Evolutionary conservation across 1,140 invertebrate genomes (phyloP).

Genomic region (Plectrocnemia conspersa): DNA sequence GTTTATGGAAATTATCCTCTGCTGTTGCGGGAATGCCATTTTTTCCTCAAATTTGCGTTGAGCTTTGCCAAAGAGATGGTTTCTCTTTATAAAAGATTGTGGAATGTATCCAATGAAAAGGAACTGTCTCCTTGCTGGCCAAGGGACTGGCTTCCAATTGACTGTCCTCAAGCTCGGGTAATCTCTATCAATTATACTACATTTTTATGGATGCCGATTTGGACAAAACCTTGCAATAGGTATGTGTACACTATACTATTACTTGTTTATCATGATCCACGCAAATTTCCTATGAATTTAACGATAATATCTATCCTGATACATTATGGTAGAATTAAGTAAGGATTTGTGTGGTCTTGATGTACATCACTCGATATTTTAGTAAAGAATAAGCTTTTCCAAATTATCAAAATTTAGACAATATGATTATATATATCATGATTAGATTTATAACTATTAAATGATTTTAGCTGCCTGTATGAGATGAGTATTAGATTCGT

Average conservation of each 20-base stretch:
- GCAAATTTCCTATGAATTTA: background rate
- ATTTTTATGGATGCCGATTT: conserved; percentile 63
- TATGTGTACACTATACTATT: conserved; percentile 38
- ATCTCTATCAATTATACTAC: conserved; percentile 69
- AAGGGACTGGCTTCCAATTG: conserved; percentile 61
- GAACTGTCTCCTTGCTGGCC: conserved; percentile 60
- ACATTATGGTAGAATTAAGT: background rate
- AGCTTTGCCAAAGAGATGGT: conserved; percentile 11
- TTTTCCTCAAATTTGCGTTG: conserved; percentile 12
- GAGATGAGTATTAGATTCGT: background rate
- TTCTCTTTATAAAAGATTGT: conserved; percentile 2
- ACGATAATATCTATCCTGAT: background rate
- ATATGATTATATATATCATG: no score
- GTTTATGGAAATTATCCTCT: conserved; percentile 15
- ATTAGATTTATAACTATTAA: no score
- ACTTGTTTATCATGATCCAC: background rate
- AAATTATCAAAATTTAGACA: background rate
- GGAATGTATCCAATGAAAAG: background rate
- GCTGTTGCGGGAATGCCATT: background rate
- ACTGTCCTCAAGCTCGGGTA: conserved; percentile 61
- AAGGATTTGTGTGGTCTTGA: background rate
- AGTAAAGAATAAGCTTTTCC: background rate
- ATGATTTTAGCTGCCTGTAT: no score
- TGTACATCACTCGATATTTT: background rate
- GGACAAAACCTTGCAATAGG: conserved; percentile 59